Conservation (phyloP, 2,888 invertebrate genomes). For the Pherbina coryleti region DNA sequence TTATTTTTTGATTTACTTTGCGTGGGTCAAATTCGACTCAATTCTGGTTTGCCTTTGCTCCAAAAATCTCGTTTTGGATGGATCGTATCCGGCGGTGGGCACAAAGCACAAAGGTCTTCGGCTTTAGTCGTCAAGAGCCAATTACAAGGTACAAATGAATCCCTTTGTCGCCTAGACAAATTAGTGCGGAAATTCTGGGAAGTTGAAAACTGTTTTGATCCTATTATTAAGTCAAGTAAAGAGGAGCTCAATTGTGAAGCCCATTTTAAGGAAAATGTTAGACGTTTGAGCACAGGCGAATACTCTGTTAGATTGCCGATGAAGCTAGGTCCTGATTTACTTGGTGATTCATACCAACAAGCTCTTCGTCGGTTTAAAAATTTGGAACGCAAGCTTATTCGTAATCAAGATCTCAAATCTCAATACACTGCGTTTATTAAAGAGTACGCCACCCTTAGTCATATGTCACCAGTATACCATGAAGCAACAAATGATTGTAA, state of each 20-base stretch:
- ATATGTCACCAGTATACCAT: background rate
- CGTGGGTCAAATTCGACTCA: constrained; percentile 46
- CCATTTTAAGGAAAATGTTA: constrained; percentile 38
- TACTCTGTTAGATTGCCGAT: constrained; percentile 42
- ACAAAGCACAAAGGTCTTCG: background rate
- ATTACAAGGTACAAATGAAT: background rate
- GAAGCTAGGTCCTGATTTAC: too few relatives aligned
- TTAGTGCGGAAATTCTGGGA: constrained; percentile 28
- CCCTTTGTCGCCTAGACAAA: background rate
- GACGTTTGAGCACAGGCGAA: constrained; percentile 33
- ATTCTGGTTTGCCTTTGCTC: constrained; percentile 30
- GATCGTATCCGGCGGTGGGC: constrained; percentile 36
- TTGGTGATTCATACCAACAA: too few relatives aligned
- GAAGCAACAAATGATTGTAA: background rate
- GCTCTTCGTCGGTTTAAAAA: too few relatives aligned
- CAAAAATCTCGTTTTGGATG: constrained; percentile 43
- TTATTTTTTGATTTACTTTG: constrained; percentile 47
- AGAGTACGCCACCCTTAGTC: too few relatives aligned
- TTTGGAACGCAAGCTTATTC: too few relatives aligned
- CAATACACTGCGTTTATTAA: too few relatives aligned
- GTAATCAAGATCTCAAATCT: too few relatives aligned
- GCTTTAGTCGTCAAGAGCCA: constrained; percentile 3
- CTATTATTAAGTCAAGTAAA: background rate
- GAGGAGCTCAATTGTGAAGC: constrained; percentile 42
- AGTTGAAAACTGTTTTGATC: background rate